Conservation (phyloP, 2,888 invertebrate genomes). For the Anarsia innoxiella region DNA sequence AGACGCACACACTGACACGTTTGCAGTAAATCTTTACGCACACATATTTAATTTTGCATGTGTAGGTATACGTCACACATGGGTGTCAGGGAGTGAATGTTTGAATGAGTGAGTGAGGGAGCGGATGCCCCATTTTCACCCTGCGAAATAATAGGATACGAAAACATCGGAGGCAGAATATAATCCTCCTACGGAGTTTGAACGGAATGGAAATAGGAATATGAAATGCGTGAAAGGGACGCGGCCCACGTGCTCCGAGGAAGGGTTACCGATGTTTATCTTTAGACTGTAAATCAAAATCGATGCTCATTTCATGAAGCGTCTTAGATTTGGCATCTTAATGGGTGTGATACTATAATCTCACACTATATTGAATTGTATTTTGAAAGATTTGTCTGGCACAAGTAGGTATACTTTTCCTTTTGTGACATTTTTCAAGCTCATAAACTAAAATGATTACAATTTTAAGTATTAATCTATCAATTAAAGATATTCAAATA, state of each 20-base stretch:
- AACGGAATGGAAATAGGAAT: slow-evolving; percentile 70
- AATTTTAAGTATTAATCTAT: no score
- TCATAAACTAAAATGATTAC: no score
- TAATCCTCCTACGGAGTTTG: slow-evolving; percentile 72
- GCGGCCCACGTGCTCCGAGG: slow-evolving; percentile 49
- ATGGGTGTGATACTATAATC: no score
- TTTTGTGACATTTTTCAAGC: no score
- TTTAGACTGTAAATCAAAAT: slow-evolving; percentile 56
- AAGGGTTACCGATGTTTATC: slow-evolving; percentile 69
- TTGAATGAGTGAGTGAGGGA: slow-evolving; percentile 50
- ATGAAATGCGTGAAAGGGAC: slow-evolving; percentile 70
- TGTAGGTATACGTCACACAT: slow-evolving; percentile 38
- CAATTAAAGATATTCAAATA: slow-evolving; percentile 5
- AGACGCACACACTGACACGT: slow-evolving; percentile 41
- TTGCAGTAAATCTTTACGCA: slow-evolving; percentile 34
- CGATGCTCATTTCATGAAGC: slow-evolving; percentile 43
- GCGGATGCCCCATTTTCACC: slow-evolving; percentile 73
- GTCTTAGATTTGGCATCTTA: slow-evolving; percentile 21
- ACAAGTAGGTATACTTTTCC: no score
- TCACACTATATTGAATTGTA: no score
- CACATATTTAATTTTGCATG: slow-evolving; percentile 30
- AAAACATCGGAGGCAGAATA: slow-evolving; percentile 74
- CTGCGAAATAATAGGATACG: slow-evolving; percentile 75
- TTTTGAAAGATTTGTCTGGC: no score
- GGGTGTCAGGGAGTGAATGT: slow-evolving; percentile 39